Evolutionary conservation across 2,888 invertebrate species (phyloP).

Genomic region (Sipunculus nudus): DNA sequence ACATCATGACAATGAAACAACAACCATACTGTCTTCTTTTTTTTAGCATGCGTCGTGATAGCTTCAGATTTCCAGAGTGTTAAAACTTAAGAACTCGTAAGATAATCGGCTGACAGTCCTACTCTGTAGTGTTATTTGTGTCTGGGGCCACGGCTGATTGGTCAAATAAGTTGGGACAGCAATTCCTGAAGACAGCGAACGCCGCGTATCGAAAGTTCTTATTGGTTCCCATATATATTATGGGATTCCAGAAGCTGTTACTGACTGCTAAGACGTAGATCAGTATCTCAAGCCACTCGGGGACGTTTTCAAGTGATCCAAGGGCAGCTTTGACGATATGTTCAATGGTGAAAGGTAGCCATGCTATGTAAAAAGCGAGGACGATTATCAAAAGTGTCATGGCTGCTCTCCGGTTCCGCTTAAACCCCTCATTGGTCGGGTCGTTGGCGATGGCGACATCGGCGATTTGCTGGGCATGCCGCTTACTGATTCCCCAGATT

Average conservation of each 20-base stretch:
- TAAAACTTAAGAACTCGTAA: too few relatives aligned
- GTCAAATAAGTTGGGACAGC: too few relatives aligned
- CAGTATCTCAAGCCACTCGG: constrained; percentile 9
- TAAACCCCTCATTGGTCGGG: neutral
- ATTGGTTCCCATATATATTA: constrained; percentile 9
- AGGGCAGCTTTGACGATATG: constrained; percentile 5
- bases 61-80: too few relatives aligned
- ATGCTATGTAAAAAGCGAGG: constrained; percentile 6
- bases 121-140: too few relatives aligned
- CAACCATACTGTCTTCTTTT: too few relatives aligned
- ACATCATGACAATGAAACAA: too few relatives aligned
- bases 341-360: constrained; percentile 5
- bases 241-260: constrained; percentile 14
- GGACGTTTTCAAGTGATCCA: constrained; percentile 1
- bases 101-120: too few relatives aligned
- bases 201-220: too few relatives aligned
- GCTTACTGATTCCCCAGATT: neutral
- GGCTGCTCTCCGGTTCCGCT: neutral
- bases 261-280: constrained; percentile 5
- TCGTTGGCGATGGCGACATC: neutral
- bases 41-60: too few relatives aligned
- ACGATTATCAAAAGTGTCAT: constrained; percentile 1
- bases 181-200: too few relatives aligned
- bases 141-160: too few relatives aligned
- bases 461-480: neutral